Conservation (phyloP, 2,113 vertebrate genomes). For the Acanthochromis polyacanthus region DNA sequence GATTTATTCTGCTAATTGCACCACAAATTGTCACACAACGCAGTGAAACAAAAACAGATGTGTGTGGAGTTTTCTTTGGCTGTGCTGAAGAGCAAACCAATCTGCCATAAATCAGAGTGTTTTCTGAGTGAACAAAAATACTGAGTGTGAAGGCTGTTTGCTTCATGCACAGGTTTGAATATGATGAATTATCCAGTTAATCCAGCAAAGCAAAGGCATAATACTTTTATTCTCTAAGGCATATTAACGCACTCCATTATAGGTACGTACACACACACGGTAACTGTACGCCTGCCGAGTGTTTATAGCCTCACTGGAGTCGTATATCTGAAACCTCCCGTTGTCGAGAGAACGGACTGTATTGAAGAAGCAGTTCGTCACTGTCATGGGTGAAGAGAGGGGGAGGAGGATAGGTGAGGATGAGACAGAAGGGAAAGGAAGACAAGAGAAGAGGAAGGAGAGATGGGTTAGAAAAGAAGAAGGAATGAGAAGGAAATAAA, state of each 20-base stretch:
- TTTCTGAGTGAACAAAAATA: neutral
- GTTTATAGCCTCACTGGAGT: conserved; percentile 32
- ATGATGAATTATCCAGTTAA: conserved; percentile 26
- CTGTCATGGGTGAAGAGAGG: neutral
- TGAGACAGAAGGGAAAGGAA: no score
- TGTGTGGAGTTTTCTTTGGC: no score
- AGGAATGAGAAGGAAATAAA: no score
- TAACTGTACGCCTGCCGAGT: neutral
- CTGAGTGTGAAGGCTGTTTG: conserved; percentile 30
- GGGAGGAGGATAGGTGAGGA: no score
- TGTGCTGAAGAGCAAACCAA: no score
- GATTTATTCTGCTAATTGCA: no score
- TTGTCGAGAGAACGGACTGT: conserved; percentile 14
- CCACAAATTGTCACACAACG: no score
- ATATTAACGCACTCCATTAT: conserved; percentile 20
- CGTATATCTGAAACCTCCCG: conserved; percentile 26
- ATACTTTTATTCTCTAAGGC: conserved; percentile 4
- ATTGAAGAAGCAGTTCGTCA: conserved; percentile 7
- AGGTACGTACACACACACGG: conserved; percentile 13
- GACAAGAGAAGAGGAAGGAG: no score
- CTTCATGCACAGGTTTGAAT: neutral
- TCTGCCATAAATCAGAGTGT: no score
- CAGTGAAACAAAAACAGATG: no score
- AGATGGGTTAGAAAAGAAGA: no score
- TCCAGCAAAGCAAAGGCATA: neutral